Conservation (phyloP, 2,888 invertebrate species). For the Parochlus steinenii region DNA sequence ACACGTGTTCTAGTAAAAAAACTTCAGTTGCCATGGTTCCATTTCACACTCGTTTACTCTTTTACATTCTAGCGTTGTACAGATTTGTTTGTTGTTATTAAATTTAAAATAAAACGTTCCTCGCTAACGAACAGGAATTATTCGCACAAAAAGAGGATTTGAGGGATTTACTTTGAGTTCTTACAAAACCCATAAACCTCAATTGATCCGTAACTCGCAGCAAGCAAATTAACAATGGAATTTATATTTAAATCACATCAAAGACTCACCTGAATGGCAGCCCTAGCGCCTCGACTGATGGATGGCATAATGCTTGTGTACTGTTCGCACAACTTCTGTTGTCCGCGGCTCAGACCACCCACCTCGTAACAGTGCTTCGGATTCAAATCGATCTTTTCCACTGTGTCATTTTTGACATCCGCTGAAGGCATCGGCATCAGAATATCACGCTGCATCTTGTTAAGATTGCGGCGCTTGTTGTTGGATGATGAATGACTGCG, state of each 20-base stretch:
- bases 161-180: not conserved
- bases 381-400: constrained; percentile 27
- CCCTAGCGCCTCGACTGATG: constrained; percentile 29
- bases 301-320: constrained; percentile 30
- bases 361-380: constrained; percentile 27
- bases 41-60: too few relatives aligned
- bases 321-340: constrained; percentile 26
- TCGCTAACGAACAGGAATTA: too few relatives aligned
- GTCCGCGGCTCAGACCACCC: constrained; percentile 25
- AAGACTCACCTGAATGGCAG: constrained; percentile 27
- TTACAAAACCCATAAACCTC: not conserved
- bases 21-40: too few relatives aligned
- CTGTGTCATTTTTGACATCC: constrained; percentile 1
- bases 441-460: constrained; percentile 11
- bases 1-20: too few relatives aligned
- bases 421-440: constrained; percentile 6
- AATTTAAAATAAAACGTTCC: too few relatives aligned
- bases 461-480: not conserved
- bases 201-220: not conserved
- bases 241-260: not conserved
- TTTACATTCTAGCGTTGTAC: too few relatives aligned
- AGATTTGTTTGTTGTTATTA: too few relatives aligned
- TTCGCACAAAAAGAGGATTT: too few relatives aligned
- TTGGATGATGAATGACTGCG: not conserved
- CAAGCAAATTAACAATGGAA: not conserved